Base-by-base conservation (phyloP, 2,113 vertebrate species). In the Stercorarius parasiticus region DNA sequence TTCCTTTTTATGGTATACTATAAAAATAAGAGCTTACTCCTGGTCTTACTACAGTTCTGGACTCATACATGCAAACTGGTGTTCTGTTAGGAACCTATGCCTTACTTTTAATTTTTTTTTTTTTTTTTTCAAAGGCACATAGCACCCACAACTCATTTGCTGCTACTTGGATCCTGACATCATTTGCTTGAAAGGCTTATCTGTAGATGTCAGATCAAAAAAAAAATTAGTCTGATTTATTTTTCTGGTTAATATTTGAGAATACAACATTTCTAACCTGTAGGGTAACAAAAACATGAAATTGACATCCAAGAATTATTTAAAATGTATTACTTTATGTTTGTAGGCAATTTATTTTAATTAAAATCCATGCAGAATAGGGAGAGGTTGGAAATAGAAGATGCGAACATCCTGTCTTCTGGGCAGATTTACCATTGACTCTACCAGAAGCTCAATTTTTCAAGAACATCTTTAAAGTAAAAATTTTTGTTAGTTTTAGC, bases 361-460 rank as follows among this genome's bases (percentile, higher is more conserved):
- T 34, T 61, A 66, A 81, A 84, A 40, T 58, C 27, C 27, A 40
- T 32, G 13, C 27, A 77, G 55, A 90, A 43, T 2, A 47, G 16
- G 14, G 8, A 82, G 13, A 87, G 22, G 23, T 11, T 82, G 47
- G 52, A 87, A 87, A 87, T 3, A 14, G 40, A 65, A 74, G 25
- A 21, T 12, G 15, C 3, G 10, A 69, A 53, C 13, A 5, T 84
- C 15, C 32, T 30, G 15, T 36, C 11, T 40, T 80, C 30, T 61
- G 30, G 19, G 49, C 9, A 90, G 19, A 76, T 65, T 65, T 72
- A 49, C 18, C 19, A 43, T 8, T 43, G 32, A 9, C 49, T 22
- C 36, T 61, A 67, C 40, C 34, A 74, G 36, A 65, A 55, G 16
- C 0, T 0, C 3, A 32, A 3, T 50, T 90, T 81, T 65, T 40